Conservation (phyloP, 2,888 invertebrate species). For the Chymomyza amoena region DNA sequence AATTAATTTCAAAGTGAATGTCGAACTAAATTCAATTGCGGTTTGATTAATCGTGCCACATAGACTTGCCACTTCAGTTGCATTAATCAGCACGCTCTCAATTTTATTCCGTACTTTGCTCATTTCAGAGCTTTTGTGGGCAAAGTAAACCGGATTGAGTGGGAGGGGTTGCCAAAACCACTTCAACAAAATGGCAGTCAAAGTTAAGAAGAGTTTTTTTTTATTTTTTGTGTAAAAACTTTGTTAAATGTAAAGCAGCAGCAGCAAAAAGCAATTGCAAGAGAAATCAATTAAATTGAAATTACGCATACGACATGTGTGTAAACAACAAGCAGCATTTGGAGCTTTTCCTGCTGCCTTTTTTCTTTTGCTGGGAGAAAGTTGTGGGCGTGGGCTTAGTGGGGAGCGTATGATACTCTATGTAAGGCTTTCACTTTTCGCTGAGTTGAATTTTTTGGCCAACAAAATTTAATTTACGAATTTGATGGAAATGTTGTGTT, state of each 20-base stretch:
- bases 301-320: conserved; percentile 68
- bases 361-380: background rate
- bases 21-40: conserved; percentile 50
- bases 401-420: background rate
- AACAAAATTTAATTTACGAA: background rate
- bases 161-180: conserved; percentile 29
- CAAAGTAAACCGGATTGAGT: background rate
- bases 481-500: background rate
- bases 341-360: background rate
- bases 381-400: too few species aligned
- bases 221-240: conserved; percentile 32
- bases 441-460: conserved; percentile 16
- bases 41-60: conserved; percentile 63
- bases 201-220: conserved; percentile 38
- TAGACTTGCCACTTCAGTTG: conserved; percentile 53
- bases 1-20: conserved; percentile 52
- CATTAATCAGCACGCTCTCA: conserved; percentile 62
- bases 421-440: conserved; percentile 39
- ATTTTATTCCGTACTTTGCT: conserved; percentile 34
- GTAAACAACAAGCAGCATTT: conserved; percentile 28
- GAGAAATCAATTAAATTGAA: conserved; percentile 65
- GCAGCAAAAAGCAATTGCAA: conserved; percentile 3
- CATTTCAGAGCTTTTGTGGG: background rate
- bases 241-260: conserved; percentile 28
- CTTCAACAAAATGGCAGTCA: conserved; percentile 61